Conservation (phyloP, 2,888 invertebrate genomes). For the Eupithecia dodoneata region DNA sequence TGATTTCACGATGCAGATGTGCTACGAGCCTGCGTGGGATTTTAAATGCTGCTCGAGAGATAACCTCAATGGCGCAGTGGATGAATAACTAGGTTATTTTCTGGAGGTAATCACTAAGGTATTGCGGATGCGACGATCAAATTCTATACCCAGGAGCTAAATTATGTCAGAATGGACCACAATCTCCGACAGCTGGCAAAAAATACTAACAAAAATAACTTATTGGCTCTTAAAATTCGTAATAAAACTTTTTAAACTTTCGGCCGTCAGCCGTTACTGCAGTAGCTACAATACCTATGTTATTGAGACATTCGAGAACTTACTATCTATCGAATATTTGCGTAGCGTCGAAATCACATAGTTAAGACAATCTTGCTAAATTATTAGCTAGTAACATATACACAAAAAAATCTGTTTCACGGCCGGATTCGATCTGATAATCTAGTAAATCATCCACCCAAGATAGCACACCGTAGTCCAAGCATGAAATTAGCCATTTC, state of each 20-base stretch:
- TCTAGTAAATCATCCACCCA: slow-evolving; percentile 28
- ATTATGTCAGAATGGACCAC: too few species aligned
- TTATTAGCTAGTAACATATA: neutral
- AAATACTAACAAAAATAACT: neutral
- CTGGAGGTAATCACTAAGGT: neutral
- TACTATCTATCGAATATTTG: neutral
- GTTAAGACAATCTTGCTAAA: neutral
- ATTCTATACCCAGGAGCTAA: neutral
- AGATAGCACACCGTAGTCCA: neutral
- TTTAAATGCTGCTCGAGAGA: too few species aligned
- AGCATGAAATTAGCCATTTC: slow-evolving; percentile 29
- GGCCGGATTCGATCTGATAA: slow-evolving; percentile 23
- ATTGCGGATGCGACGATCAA: neutral
- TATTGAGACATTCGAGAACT: neutral
- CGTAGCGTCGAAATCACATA: neutral
- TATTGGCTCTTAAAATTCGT: neutral
- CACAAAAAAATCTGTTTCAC: neutral
- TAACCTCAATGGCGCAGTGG: too few species aligned
- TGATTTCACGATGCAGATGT: too few species aligned
- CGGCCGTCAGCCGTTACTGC: too few species aligned
- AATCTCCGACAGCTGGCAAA: too few species aligned
- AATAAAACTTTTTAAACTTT: too few species aligned
- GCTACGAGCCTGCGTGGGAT: too few species aligned
- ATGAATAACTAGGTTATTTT: too few species aligned
- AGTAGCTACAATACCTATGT: too few species aligned